Evolutionary conservation across 2,797 vertebrate species (phyloP).

Genomic region (Protonibea diacanthus): DNA sequence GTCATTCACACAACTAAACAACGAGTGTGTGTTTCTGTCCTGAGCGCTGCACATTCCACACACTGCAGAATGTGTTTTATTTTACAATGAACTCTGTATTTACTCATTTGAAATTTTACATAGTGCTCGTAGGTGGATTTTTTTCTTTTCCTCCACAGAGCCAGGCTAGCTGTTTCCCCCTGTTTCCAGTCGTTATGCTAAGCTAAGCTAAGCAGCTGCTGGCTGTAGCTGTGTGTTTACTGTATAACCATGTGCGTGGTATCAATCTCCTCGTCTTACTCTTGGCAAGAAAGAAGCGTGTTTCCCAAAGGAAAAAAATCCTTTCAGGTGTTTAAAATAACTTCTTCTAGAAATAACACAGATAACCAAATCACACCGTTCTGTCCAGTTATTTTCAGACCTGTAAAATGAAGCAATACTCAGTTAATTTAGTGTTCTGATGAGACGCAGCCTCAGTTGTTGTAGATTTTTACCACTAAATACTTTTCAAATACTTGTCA

Average conservation of each 20-base stretch:
- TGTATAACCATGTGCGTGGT: neutral
- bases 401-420: neutral
- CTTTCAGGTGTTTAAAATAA: neutral
- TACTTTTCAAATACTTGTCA: neutral
- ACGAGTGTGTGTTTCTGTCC: constrained; percentile 37
- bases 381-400: neutral
- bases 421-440: too few relatives aligned
- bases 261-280: neutral
- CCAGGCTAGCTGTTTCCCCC: neutral
- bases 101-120: neutral
- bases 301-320: too few relatives aligned
- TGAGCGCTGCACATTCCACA: constrained; percentile 25
- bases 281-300: neutral
- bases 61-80: neutral
- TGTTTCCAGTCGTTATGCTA: neutral
- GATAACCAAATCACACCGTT: neutral
- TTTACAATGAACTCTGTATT: constrained; percentile 10
- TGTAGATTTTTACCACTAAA: neutral
- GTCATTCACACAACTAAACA: constrained; percentile 44
- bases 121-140: neutral
- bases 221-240: neutral
- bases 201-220: neutral
- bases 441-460: neutral
- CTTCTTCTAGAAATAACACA: neutral
- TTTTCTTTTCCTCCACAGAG: neutral